Conservation (phyloP, 2,113 vertebrate genomes). For the Nothobranchius furzeri region DNA sequence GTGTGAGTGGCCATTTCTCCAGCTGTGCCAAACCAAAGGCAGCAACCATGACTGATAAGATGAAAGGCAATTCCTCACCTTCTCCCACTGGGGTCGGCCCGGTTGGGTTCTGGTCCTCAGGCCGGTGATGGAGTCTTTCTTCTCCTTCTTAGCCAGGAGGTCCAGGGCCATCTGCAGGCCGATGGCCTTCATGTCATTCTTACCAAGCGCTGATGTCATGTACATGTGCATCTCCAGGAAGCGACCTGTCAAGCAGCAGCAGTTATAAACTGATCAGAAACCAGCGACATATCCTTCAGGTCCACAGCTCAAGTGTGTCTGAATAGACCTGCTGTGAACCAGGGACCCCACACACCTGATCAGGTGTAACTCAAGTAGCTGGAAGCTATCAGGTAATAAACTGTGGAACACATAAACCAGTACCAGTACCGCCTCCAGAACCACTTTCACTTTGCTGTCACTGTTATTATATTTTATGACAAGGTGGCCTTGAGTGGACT, state of each 20-base stretch:
- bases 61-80: conserved; percentile 68
- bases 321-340: too few relatives aligned
- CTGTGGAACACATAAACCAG: too few relatives aligned
- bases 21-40: background rate
- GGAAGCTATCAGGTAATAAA: too few relatives aligned
- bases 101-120: conserved; percentile 86
- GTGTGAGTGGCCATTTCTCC: too few relatives aligned
- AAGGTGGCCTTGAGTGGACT: too few relatives aligned
- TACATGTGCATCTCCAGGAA: conserved; percentile 94
- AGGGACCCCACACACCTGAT: too few relatives aligned
- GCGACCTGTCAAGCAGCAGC: conserved; percentile 59
- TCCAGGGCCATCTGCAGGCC: conserved; percentile 93
- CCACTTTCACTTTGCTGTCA: too few relatives aligned
- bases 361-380: too few relatives aligned
- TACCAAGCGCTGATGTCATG: conserved; percentile 86
- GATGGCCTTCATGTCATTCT: conserved; percentile 90
- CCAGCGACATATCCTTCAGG: too few relatives aligned
- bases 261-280: background rate
- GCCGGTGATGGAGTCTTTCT: conserved; percentile 86
- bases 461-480: too few relatives aligned
- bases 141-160: conserved; percentile 86
- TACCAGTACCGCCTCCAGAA: too few relatives aligned
- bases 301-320: too few relatives aligned
- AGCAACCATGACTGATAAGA: background rate
- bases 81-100: conserved; percentile 84